A percentile compares a stretch with the other conserved stretches of the same genome.
These are phyloP conservation scores for Dicycla oo DNA, from an alignment of 2,888 invertebrate species.

Conservation along the genomic window DNA sequence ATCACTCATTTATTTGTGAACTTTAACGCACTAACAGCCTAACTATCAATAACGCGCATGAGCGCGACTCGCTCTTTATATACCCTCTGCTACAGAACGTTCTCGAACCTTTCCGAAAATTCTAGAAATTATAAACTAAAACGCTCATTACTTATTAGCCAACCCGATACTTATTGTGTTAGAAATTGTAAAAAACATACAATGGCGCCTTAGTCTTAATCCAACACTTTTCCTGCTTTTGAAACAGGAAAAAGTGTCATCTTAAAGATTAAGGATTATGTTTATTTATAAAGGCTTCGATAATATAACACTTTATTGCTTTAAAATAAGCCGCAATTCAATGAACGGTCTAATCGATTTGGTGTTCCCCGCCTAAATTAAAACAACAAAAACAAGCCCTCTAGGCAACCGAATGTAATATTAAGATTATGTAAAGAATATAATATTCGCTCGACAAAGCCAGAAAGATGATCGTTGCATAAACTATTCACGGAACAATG, in stretches of 20 bases:
- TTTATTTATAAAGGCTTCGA: neutral
- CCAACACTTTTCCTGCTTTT: neutral
- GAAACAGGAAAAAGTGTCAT: neutral
- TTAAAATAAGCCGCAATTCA: conserved; percentile 11
- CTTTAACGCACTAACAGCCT: too few relatives aligned
- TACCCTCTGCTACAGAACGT: too few relatives aligned
- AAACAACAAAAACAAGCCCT: neutral
- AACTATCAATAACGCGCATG: too few relatives aligned
- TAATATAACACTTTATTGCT: neutral
- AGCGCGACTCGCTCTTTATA: too few relatives aligned
- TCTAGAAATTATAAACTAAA: too few relatives aligned
- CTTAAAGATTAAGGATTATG: conserved; percentile 2
- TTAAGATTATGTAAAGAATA: conserved; percentile 10
- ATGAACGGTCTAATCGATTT: neutral
- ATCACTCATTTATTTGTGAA: too few relatives aligned
- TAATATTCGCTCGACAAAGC: neutral
- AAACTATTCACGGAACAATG: conserved; percentile 15
- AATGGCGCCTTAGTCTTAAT: conserved; percentile 1
- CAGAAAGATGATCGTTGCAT: conserved; percentile 2
- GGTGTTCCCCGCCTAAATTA: neutral
- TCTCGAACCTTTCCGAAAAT: too few relatives aligned
- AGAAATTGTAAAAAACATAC: neutral
- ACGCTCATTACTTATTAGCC: too few relatives aligned
- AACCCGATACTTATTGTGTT: neutral
- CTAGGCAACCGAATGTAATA: neutral